These are phyloP conservation scores for Ophiodon elongatus DNA, from an alignment of 2,113 vertebrate genomes.

Conservation along the genomic window DNA sequence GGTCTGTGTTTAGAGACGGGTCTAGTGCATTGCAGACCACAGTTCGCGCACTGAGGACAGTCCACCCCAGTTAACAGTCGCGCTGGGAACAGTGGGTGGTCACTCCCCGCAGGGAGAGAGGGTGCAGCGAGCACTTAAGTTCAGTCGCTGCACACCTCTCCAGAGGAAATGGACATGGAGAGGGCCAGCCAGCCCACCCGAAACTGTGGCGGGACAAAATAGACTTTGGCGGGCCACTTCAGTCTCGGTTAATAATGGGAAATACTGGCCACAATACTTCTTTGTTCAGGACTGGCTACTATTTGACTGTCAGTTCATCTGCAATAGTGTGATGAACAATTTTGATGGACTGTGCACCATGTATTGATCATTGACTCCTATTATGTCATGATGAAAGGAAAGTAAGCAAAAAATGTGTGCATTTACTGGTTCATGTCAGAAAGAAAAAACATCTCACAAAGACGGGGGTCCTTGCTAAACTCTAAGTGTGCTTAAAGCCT, in stretches of 20 bases:
- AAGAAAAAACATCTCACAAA: not conserved
- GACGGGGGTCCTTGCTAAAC: not conserved
- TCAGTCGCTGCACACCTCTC: not conserved
- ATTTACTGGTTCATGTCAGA: not conserved
- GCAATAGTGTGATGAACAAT: not conserved
- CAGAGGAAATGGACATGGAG: not conserved
- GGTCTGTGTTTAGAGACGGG: not conserved
- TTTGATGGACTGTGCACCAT: not conserved
- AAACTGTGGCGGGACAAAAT: not conserved
- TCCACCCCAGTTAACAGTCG: not conserved
- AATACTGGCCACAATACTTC: not conserved
- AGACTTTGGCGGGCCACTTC: not conserved
- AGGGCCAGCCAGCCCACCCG: not conserved
- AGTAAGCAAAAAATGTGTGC: not conserved
- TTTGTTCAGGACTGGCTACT: constrained; percentile 1
- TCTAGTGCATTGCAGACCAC: not conserved
- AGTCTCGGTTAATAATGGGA: not conserved
- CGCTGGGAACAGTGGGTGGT: not conserved
- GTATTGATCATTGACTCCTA: not conserved
- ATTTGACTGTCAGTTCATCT: constrained; percentile 2
- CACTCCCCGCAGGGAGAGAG: not conserved
- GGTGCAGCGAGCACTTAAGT: not conserved
- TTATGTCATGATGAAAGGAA: not conserved
- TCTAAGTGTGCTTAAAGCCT: not conserved
- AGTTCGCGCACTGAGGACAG: not conserved